Evolutionary conservation across 2,888 invertebrate species (phyloP), one percentile per base, ranked within the genome.

Genomic region (Acrobasis suavella): DNA sequence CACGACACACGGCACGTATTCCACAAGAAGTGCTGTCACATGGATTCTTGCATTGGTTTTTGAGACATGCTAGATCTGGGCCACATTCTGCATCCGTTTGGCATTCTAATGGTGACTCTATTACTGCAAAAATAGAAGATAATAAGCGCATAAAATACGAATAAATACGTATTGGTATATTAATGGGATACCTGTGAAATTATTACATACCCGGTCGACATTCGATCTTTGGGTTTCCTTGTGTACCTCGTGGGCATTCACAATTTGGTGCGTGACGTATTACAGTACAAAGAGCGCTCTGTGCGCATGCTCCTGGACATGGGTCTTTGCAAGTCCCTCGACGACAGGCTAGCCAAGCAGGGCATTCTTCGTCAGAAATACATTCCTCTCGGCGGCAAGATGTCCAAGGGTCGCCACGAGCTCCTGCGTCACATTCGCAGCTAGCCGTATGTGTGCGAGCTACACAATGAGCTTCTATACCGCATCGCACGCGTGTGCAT

Each of bases 291-390:
- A 95, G 92, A 1, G 97, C 96, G 10, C 93, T 94, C 8, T 93
- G 87, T n/a, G 96, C 96, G 80, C 97, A 98, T 62, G 95, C 94
- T 78, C 97, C 97, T 62, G 95, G 94, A 84, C 98, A 98, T 9
- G 97, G 97, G 89, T 96, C 95, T 75, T 95, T 94, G 77, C 98
- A 98, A 64, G 94, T 94, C 75, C 96, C 96, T 71, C 95, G 95
- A 67, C 94, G 93, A 77, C 98, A 98, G 9, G 97, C 96, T 70
- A 97, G 89, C 86, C 96, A 95, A 67, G 95, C 94, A 0, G 96
- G 94, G 75, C 98, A 98, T 70, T 97, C 97, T 7, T 94, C 92
- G 77, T 98, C 96, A 2, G 79, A 82, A 5, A 94, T 93, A 80
- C 97, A 98, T 86, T 97, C 96, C 2, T 96, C 96, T 74, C 95